These are phyloP conservation scores for Miniopterus natalensis DNA, from an alignment of 2,113 vertebrate species.

Conservation along the genomic window DNA sequence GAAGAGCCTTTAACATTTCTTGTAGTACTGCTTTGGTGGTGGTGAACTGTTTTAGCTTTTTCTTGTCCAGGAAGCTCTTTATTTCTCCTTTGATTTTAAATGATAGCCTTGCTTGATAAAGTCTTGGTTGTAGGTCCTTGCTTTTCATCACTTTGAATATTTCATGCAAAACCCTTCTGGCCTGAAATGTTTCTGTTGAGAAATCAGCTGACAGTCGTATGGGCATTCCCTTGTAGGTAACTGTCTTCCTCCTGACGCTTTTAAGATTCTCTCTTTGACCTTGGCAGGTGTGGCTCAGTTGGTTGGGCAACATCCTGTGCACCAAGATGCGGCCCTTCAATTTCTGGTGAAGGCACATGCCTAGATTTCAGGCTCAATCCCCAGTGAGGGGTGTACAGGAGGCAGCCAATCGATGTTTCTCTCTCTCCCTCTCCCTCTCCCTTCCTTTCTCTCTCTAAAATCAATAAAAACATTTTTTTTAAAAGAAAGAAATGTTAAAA, in stretches of 20 bases:
- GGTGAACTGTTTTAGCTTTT: neutral
- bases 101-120: neutral
- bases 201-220: neutral
- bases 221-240: neutral
- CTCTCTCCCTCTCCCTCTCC: no score
- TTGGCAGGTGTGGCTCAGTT: no score
- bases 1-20: neutral
- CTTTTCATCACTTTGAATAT: neutral
- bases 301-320: no score
- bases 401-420: no score
- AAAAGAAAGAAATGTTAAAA: no score
- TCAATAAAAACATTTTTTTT: no score
- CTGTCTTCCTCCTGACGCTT: neutral
- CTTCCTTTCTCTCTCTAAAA: no score
- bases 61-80: neutral
- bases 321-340: no score
- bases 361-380: no score
- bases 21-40: neutral
- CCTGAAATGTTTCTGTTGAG: neutral
- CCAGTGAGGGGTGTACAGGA: no score
- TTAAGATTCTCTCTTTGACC: neutral
- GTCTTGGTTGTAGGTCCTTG: neutral
- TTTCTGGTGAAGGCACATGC: no score
- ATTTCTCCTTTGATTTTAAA: neutral
- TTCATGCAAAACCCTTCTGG: neutral